A percentile compares a stretch with the other conserved stretches of the same genome.
phyloP scores from a whole-genome alignment of 2,888 invertebrate species.

The Rhagium mordax region DNA sequence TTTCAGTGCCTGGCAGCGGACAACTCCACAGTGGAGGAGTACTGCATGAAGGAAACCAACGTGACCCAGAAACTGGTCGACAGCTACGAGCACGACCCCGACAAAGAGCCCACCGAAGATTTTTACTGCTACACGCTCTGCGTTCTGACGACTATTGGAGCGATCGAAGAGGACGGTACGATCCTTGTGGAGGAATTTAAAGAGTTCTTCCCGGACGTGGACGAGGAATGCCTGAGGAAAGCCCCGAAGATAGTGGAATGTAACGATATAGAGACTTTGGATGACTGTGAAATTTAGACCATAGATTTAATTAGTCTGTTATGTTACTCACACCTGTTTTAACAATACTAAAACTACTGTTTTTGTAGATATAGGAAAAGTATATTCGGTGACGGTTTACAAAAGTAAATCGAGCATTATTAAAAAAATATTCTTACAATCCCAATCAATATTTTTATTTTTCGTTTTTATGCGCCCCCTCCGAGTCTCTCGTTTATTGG shows the following conservation, averaged over 20 bases:
- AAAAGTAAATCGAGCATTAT: too few relatives aligned
- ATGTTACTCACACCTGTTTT: too few relatives aligned
- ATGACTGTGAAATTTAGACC: conserved; percentile 28
- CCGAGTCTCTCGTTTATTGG: too few relatives aligned
- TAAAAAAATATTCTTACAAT: too few relatives aligned
- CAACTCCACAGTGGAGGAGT: conserved; percentile 34
- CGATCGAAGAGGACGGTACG: conserved; percentile 32
- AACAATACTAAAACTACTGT: too few relatives aligned
- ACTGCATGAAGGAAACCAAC: conserved; percentile 40
- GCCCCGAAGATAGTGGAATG: conserved; percentile 44
- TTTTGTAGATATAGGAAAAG: too few relatives aligned
- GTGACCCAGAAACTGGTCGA: conserved; percentile 36
- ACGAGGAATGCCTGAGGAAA: conserved; percentile 45
- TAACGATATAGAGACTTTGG: conserved; percentile 41
- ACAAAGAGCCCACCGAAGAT: conserved; percentile 38
- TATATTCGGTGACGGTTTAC: too few relatives aligned
- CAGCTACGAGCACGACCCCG: conserved; percentile 31
- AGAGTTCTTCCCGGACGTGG: conserved; percentile 31
- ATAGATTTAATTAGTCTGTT: not conserved
- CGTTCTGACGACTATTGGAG: conserved; percentile 27
- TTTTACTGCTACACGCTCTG: conserved; percentile 40
- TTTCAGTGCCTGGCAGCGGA: not conserved
- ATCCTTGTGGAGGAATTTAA: conserved; percentile 16
- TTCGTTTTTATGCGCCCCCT: too few relatives aligned
- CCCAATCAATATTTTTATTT: too few relatives aligned